Conservation (phyloP, 2,797 vertebrate species). For the Hemitrygon akajei region DNA sequence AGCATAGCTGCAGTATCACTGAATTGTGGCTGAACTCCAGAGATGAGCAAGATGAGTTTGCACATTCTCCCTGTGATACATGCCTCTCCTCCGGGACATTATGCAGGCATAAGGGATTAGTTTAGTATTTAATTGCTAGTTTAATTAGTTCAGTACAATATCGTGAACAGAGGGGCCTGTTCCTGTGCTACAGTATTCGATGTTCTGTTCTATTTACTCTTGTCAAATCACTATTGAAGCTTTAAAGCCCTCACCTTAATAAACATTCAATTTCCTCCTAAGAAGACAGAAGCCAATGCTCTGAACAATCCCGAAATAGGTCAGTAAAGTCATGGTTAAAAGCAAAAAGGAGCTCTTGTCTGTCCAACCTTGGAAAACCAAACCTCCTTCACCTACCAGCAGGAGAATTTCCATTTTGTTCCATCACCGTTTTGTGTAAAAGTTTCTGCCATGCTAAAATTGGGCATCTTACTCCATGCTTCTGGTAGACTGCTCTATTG, state of each 20-base stretch:
- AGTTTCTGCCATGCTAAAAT: background rate
- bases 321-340: background rate
- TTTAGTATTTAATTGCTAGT: too few relatives aligned
- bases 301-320: background rate
- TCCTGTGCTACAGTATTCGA: too few relatives aligned
- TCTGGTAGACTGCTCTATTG: background rate
- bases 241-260: background rate
- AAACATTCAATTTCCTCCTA: background rate
- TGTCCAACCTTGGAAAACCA: background rate
- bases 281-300: background rate
- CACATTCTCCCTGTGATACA: too few relatives aligned
- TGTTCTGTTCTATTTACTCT: background rate
- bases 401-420: background rate
- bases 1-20: too few relatives aligned
- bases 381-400: background rate
- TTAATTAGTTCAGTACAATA: too few relatives aligned
- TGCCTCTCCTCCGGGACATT: too few relatives aligned
- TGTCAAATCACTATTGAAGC: background rate
- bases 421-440: background rate
- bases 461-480: background rate
- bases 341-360: background rate
- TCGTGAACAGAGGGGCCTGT: too few relatives aligned
- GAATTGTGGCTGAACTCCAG: too few relatives aligned
- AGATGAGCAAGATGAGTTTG: too few relatives aligned
- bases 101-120: too few relatives aligned